Conservation (phyloP, 2,888 invertebrate species). For the Heliconius cydno region DNA sequence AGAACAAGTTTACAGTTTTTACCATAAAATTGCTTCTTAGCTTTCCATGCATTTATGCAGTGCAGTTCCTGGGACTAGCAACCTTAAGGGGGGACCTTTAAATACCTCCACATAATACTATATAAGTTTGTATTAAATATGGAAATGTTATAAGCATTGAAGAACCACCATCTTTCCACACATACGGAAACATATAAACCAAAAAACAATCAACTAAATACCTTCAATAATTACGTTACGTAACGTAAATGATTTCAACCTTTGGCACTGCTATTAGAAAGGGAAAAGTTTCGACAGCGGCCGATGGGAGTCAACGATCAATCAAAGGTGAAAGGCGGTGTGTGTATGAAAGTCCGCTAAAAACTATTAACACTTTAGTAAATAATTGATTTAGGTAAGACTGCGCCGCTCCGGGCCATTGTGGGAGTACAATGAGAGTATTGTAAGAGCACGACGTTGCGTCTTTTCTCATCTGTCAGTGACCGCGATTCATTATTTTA, state of each 20-base stretch:
- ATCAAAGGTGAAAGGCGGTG: slow-evolving; percentile 25
- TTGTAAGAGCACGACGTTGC: slow-evolving; percentile 9
- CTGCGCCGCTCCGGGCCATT: not conserved
- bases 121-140: not conserved
- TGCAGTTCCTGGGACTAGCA: too few species aligned
- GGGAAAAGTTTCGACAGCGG: slow-evolving; percentile 24
- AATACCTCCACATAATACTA: too few species aligned
- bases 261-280: slow-evolving; percentile 22
- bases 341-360: slow-evolving; percentile 16
- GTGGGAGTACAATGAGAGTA: not conserved
- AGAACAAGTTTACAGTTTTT: too few species aligned
- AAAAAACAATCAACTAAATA: slow-evolving; percentile 19
- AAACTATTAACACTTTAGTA: slow-evolving; percentile 3
- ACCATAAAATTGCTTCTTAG: too few species aligned
- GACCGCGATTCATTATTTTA: slow-evolving; percentile 3
- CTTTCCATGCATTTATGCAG: too few species aligned
- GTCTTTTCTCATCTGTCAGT: slow-evolving; percentile 13
- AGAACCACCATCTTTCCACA: not conserved
- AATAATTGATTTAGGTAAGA: slow-evolving; percentile 9
- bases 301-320: slow-evolving; percentile 13
- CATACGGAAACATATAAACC: not conserved
- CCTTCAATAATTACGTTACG: slow-evolving; percentile 5
- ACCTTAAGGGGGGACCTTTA: too few species aligned
- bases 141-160: not conserved
- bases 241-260: slow-evolving; percentile 14